A percentile compares a stretch with the other conserved stretches of the same genome.
These are phyloP conservation scores for Epirrita christyi DNA, from an alignment of 2,888 invertebrate genomes.

Conservation along the genomic window DNA sequence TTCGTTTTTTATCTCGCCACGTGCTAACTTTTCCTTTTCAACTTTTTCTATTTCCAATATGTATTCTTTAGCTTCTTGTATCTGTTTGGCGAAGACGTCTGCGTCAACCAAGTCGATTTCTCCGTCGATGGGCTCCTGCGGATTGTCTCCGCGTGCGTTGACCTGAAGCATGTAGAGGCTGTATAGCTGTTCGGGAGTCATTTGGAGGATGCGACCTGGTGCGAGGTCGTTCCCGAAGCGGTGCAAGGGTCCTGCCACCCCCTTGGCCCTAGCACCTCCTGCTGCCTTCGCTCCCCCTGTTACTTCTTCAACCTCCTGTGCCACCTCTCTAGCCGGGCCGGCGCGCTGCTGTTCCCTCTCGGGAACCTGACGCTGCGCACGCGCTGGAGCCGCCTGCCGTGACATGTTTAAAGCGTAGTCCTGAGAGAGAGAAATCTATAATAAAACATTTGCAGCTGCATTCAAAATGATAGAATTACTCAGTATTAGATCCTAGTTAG, in stretches of 20 bases:
- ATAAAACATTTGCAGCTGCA: neutral
- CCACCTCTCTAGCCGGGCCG: neutral
- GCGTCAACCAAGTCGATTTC: neutral
- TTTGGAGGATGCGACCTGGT: neutral
- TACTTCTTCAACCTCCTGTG: too few relatives aligned
- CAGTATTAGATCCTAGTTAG: too few relatives aligned
- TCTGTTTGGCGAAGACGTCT: neutral
- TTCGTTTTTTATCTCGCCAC: slow-evolving; percentile 3
- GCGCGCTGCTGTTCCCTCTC: neutral
- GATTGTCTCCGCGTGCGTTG: slow-evolving; percentile 3
- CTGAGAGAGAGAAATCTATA: slow-evolving; percentile 72
- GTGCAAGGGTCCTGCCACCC: neutral
- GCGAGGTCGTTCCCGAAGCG: slow-evolving; percentile 5
- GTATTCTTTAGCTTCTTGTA: slow-evolving; percentile 1
- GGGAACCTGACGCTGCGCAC: neutral
- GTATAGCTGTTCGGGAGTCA: slow-evolving; percentile 7
- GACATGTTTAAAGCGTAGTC: slow-evolving; percentile 90
- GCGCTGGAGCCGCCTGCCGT: slow-evolving; percentile 77
- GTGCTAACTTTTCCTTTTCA: neutral
- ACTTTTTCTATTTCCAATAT: neutral
- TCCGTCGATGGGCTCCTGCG: neutral
- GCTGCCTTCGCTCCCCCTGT: too few relatives aligned
- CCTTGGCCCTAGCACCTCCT: too few relatives aligned
- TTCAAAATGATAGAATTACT: neutral
- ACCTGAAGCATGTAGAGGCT: slow-evolving; percentile 5